These are phyloP conservation scores for Colius striatus DNA, from an alignment of 2,113 vertebrate genomes.

Conservation along the genomic window DNA sequence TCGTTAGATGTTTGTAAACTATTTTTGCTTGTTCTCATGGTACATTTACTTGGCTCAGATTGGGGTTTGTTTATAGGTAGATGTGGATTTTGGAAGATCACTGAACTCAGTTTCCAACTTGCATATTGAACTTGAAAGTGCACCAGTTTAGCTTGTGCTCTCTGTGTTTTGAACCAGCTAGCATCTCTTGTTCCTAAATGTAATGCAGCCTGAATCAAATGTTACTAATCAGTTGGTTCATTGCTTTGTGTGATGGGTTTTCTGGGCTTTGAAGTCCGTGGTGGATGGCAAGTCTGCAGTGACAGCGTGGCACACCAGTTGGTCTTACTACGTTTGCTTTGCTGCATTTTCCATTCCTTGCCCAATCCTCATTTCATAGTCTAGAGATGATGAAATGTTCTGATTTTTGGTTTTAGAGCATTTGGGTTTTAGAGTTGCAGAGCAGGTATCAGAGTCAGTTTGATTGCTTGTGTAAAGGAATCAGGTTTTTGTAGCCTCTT, in stretches of 20 bases:
- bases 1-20: background rate
- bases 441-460: background rate
- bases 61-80: background rate
- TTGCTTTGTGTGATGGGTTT: background rate
- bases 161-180: background rate
- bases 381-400: background rate
- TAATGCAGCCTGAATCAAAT: background rate
- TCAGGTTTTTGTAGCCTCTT: background rate
- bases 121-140: background rate
- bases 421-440: background rate
- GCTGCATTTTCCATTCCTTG: background rate
- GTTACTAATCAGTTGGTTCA: background rate
- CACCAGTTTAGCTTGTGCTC: rapidly evolving
- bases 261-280: background rate
- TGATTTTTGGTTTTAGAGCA: background rate
- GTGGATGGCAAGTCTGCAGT: background rate
- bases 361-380: background rate
- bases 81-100: background rate
- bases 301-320: background rate
- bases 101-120: background rate
- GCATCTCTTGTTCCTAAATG: background rate
- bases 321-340: background rate
- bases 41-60: background rate
- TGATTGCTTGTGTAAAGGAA: background rate
- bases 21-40: background rate